These are phyloP conservation scores for Macaria liturata DNA, from an alignment of 2,888 invertebrate genomes.

Conservation along the genomic window DNA sequence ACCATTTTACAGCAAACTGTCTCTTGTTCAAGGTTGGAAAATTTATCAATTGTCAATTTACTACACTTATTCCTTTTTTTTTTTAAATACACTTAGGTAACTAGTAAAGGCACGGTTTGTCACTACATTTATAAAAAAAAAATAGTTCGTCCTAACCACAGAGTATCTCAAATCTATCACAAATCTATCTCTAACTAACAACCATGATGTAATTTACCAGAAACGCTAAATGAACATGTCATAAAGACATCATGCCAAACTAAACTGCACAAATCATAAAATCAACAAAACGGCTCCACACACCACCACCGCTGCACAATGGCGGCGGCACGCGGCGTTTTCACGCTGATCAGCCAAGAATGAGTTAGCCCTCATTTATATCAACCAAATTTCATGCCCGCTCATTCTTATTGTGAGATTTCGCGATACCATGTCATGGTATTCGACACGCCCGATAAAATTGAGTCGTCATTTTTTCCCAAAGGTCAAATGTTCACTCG, in stretches of 20 bases:
- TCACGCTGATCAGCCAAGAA: slow-evolving; percentile 61
- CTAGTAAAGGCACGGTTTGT: no score
- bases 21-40: no score
- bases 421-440: slow-evolving; percentile 72
- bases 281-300: slow-evolving; percentile 74
- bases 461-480: slow-evolving; percentile 66
- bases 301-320: slow-evolving; percentile 62
- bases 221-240: slow-evolving; percentile 33
- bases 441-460: slow-evolving; percentile 73
- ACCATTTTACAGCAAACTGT: no score
- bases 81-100: no score
- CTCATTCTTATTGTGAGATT: slow-evolving; percentile 75
- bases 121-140: no score
- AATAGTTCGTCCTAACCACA: no score
- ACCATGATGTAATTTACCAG: no score
- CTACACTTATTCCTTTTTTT: no score
- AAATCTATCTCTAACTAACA: no score
- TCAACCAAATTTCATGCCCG: slow-evolving; percentile 75
- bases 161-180: no score
- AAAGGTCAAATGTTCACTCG: slow-evolving; percentile 36
- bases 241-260: slow-evolving; percentile 44
- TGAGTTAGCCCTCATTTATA: slow-evolving; percentile 73
- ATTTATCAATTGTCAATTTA: no score
- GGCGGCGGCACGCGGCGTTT: slow-evolving; percentile 69
- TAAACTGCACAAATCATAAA: slow-evolving; percentile 58